Base-by-base conservation (phyloP, 2,888 invertebrate genomes). In the Noctua fimbriata region DNA sequence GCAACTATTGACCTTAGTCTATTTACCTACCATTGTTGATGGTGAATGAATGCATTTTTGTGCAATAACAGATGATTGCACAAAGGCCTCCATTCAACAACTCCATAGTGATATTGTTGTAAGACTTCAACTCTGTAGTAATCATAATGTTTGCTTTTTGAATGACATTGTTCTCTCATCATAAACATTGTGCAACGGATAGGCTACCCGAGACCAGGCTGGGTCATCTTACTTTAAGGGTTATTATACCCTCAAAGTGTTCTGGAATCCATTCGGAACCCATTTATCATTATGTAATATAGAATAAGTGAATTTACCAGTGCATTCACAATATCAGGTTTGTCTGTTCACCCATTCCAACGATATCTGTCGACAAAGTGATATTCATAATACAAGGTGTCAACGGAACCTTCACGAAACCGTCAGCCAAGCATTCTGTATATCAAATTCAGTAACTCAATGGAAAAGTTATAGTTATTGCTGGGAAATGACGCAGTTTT, bases 41-140 rank as follows among this genome's bases (percentile, higher is more conserved):
- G 52, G 69, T 32, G 28, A 21, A 82, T 81, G 28, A 67, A 81
- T 76, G 49, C 69, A 82, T 36, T 82, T 69, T 82, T 69, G 24
- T 76, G 76, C 52, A 82, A 76, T 28, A 55, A 41, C 47, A 4
- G 60, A 49, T 52, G 49, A 81, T 67, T 58, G 12, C 32, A 12
- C 10, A 12, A 65, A 65, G 63, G 1, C 0, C 32, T 63, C 21
- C 65, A 65, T 65, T 65, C 65, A 65, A 65, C 5, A 65, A 65
- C 36, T 5, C 1, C 36, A 65, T 0, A 36, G 32, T 18, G 32
- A 36, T 21, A 36, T 36, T 36, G 65, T 36, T 44, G 66, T 36
- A 52, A 52, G 14, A 24, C 16, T 71, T 49, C 14, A 18, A 36
- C 5, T 36, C 18, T 49, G n/a, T n/a, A 73, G 24, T 58, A 6